phyloP scores from a whole-genome alignment of 2,113 vertebrate species.

The Gopherus evgoodei region DNA sequence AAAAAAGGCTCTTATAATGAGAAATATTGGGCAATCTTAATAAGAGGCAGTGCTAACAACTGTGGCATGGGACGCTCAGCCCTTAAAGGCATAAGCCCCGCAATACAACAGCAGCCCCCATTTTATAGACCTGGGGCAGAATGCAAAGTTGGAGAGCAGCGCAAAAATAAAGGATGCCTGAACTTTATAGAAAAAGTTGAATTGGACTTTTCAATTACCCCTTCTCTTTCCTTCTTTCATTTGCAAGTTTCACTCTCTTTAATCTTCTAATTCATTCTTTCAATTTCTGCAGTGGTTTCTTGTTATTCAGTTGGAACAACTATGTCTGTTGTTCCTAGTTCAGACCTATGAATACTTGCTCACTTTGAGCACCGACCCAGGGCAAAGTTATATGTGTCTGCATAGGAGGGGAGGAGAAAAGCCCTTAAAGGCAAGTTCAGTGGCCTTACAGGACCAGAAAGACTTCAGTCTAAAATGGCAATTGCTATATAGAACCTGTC shows the following conservation, averaged over 20 bases:
- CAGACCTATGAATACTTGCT: conserved; percentile 13
- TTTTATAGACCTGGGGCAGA: neutral
- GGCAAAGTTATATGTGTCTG: neutral
- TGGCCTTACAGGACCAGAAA: neutral
- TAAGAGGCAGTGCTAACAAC: neutral
- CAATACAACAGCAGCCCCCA: neutral
- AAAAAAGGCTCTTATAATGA: neutral
- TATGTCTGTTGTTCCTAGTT: neutral
- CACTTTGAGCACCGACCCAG: neutral
- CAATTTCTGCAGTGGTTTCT: neutral
- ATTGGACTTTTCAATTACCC: neutral
- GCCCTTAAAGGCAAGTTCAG: neutral
- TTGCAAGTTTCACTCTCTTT: neutral
- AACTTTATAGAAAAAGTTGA: neutral
- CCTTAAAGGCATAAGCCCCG: neutral
- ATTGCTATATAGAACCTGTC: conserved; percentile 18
- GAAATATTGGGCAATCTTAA: neutral
- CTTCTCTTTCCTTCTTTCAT: neutral
- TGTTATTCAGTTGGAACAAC: neutral
- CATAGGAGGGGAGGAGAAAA: neutral
- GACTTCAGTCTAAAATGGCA: neutral
- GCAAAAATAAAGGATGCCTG: neutral
- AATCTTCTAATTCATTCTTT: neutral
- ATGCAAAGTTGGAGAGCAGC: neutral
- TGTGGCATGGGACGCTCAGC: neutral